phyloP scores from a whole-genome alignment of 2,797 vertebrate genomes.

The Florisuga fusca region DNA sequence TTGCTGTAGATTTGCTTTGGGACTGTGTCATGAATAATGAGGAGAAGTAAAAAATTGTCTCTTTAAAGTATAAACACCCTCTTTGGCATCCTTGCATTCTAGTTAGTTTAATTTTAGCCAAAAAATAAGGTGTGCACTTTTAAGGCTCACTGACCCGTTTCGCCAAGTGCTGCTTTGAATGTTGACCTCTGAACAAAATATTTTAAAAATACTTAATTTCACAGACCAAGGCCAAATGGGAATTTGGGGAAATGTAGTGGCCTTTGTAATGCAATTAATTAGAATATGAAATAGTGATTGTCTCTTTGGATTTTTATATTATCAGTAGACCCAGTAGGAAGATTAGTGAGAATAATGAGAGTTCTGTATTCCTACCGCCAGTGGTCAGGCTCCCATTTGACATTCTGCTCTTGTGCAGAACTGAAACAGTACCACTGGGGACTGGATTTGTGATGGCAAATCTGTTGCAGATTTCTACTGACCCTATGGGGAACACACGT shows the following conservation, averaged over 20 bases:
- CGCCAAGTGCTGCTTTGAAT: not conserved
- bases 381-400: not conserved
- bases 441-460: not conserved
- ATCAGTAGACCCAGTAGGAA: not conserved
- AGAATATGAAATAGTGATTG: not conserved
- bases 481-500: rapidly evolving
- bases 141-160: not conserved
- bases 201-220: not conserved
- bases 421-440: not conserved
- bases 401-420: not conserved
- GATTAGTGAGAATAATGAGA: not conserved
- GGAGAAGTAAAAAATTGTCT: not conserved
- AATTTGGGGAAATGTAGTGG: not conserved
- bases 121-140: not conserved
- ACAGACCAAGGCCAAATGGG: not conserved
- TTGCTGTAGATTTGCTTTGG: slow-evolving; percentile 30
- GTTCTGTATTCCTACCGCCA: not conserved
- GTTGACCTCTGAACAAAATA: slow-evolving; percentile 5
- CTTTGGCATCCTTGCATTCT: not conserved
- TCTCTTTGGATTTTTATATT: not conserved
- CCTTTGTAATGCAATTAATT: slow-evolving; percentile 34
- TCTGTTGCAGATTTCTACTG: not conserved
- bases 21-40: slow-evolving; percentile 14
- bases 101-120: not conserved
- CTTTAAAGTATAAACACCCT: not conserved